Evolutionary conservation across 2,113 vertebrate species (phyloP).

Genomic region (Columba janthina): DNA sequence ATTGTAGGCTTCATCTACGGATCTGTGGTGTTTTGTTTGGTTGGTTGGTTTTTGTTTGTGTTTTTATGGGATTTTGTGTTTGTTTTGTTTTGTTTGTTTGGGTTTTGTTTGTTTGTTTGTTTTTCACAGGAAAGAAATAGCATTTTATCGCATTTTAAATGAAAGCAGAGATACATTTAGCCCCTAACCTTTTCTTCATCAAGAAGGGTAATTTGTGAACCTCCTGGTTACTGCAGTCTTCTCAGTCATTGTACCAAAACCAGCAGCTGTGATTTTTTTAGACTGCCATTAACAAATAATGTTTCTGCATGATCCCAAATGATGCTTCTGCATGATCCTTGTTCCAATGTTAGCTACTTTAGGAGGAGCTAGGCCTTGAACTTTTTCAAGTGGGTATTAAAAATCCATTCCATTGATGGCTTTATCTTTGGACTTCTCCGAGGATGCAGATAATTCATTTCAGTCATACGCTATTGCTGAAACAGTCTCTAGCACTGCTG

Average conservation of each 20-base stretch:
- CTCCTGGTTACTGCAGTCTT: background rate
- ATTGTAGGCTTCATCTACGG: background rate
- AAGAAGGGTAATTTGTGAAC: background rate
- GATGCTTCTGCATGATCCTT: background rate
- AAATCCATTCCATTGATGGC: background rate
- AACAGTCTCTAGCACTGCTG: background rate
- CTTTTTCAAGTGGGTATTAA: background rate
- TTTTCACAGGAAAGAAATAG: background rate
- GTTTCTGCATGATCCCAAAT: background rate
- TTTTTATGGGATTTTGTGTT: no score
- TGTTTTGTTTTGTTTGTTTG: no score
- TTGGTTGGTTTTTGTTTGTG: no score
- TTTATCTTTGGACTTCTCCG: background rate
- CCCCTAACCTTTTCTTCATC: background rate
- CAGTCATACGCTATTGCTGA: background rate
- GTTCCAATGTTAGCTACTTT: background rate
- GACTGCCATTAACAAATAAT: background rate
- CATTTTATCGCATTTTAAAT: background rate
- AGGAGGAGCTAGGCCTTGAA: background rate
- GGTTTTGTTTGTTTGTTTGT: background rate
- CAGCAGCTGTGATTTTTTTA: background rate
- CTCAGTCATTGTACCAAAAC: background rate
- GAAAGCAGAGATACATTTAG: background rate
- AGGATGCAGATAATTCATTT: background rate
- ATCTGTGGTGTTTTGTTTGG: background rate